A percentile compares a stretch with the other conserved stretches of the same genome.
These are phyloP conservation scores for Lamellibrachia satsuma DNA, from an alignment of 2,888 invertebrate species.

Conservation along the genomic window DNA sequence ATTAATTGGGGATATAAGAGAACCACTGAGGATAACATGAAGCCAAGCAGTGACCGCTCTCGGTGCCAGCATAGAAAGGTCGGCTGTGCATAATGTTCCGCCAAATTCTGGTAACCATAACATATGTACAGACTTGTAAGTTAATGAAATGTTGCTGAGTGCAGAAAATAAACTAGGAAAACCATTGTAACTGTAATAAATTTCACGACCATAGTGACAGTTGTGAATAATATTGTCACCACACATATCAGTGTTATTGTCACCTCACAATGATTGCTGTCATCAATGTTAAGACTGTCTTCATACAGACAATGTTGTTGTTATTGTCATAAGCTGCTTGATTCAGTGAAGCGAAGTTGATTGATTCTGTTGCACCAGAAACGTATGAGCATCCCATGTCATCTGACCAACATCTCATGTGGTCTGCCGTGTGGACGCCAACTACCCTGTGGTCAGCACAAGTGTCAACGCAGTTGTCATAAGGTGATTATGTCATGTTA, in stretches of 20 bases:
- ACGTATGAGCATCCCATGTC: constrained; percentile 88
- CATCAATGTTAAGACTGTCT: neutral
- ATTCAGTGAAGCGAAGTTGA: neutral
- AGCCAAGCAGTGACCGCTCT: too few species aligned
- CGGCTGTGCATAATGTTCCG: too few species aligned
- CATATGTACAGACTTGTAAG: too few species aligned
- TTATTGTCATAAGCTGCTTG: neutral
- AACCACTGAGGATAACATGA: too few species aligned
- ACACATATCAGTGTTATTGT: constrained; percentile 8
- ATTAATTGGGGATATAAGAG: too few species aligned
- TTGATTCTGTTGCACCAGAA: constrained; percentile 68
- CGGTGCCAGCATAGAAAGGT: too few species aligned
- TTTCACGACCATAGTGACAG: too few species aligned
- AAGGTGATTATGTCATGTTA: constrained; percentile 48
- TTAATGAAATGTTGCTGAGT: too few species aligned
- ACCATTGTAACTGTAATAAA: too few species aligned
- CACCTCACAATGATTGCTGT: neutral
- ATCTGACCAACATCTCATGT: constrained; percentile 87
- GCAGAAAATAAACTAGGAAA: too few species aligned
- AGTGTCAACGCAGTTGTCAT: constrained; percentile 84
- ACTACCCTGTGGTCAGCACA: constrained; percentile 84
- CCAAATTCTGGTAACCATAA: too few species aligned
- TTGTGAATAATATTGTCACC: too few species aligned
- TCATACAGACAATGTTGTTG: neutral
- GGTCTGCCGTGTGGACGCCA: constrained; percentile 85